phyloP scores from a whole-genome alignment of 2,888 invertebrate species.

The Marronus borbonicus region DNA sequence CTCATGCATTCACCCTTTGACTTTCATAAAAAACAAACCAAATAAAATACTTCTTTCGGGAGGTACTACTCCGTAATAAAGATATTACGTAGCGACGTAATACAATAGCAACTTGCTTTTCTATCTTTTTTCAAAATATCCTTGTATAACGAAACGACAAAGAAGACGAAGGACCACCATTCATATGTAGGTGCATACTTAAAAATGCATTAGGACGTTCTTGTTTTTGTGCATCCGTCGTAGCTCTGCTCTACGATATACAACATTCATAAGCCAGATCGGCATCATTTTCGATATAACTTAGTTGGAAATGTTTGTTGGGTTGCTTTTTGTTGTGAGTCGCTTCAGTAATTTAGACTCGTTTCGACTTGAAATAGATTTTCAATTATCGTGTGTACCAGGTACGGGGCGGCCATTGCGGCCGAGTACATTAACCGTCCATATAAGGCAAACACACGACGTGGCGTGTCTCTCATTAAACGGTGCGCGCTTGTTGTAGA shows the following conservation, averaged over 20 bases:
- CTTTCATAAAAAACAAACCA: too few species aligned
- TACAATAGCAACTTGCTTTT: too few species aligned
- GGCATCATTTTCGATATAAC: constrained; percentile 27
- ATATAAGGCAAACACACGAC: constrained; percentile 60
- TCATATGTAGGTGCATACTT: constrained; percentile 16
- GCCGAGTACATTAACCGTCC: constrained; percentile 52
- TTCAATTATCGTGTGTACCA: constrained; percentile 58
- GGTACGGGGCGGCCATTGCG: constrained; percentile 55
- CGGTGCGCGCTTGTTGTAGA: constrained; percentile 50
- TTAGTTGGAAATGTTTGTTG: constrained; percentile 20
- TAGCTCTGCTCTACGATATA: background rate
- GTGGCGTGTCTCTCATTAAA: constrained; percentile 56
- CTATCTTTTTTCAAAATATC: too few species aligned
- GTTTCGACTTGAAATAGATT: constrained; percentile 56
- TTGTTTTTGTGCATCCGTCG: constrained; percentile 3
- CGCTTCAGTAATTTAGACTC: constrained; percentile 44
- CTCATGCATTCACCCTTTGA: too few species aligned
- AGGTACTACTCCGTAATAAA: too few species aligned
- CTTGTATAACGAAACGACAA: too few species aligned
- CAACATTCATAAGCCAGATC: constrained; percentile 16
- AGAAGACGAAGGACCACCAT: too few species aligned
- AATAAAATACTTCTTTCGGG: too few species aligned
- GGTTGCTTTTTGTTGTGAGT: constrained; percentile 33
- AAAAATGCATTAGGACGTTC: constrained; percentile 44
- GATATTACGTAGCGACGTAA: too few species aligned